Base-by-base conservation (phyloP, 2,888 invertebrate genomes). In the Brassicogethes aeneus region DNA sequence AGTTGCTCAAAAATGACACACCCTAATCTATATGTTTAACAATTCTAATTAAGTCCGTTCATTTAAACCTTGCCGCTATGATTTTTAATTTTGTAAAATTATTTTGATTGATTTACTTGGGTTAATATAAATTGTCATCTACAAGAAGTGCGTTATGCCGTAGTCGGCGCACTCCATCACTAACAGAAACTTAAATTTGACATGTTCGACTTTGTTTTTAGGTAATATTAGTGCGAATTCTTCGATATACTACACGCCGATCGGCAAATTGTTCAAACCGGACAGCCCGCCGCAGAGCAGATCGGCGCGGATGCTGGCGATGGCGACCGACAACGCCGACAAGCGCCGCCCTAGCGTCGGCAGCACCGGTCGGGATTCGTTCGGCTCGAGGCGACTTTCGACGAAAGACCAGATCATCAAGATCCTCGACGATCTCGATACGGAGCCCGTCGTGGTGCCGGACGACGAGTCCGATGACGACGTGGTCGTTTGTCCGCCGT, bases 381-480 rank as follows among this genome's bases (percentile, higher is more conserved):
- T 7, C 17, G 46, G 38, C 38, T 15, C 39, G n/a, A 36, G 35
- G 16, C 37, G 46, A 13, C 32, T 60, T 13, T 53, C 59, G 3
- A 62, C 63, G 2, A 60, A 55, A 43, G 61, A 60, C 39, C 60
- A 50, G 7, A 56, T 62, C 12, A 54, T 53, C 10, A 60, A 61
- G 48, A 58, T 66, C 13, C 43, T 66, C 36, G 53, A 55, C 35
- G 52, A 59, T 42, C 59, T 57, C 37, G 55, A 60, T 32, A 57
- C 52, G 17, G 45, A 50, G 42, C 48, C 58, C 2, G 48, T 61
- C 3, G 49, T 54, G 17, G 52, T 65, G 3, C 62, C 63, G 41
- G 64, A 65, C 51, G 59, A 60, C 10, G 67, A 67, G 57, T 65
- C 66, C 2, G 67, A 66, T 42, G 55, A 58, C 16, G 62, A 64